Evolutionary conservation across 2,888 invertebrate species (phyloP).

Genomic region (Nasonovia ribisnigri): DNA sequence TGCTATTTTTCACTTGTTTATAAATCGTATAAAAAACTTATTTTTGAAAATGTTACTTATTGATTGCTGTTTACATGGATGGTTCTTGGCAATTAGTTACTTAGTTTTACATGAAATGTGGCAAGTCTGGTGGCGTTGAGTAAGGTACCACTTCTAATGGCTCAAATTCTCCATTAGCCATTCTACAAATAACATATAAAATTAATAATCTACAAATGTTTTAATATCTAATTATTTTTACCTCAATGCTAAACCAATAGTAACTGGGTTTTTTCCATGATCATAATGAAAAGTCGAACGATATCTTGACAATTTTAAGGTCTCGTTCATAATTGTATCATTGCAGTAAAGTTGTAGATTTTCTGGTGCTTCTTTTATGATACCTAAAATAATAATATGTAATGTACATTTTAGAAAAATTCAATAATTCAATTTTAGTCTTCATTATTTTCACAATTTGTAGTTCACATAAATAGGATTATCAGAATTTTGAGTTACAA

Average conservation of each 20-base stretch:
- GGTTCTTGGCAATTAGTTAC: constrained; percentile 65
- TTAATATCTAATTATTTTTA: constrained; percentile 59
- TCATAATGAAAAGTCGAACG: constrained; percentile 91
- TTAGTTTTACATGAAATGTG: constrained; percentile 92
- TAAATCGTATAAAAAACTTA: constrained; percentile 11
- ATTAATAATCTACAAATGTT: neutral
- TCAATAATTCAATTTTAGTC: neutral
- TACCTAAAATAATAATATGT: constrained; percentile 74
- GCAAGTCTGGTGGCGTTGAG: constrained; percentile 95
- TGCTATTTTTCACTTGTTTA: constrained; percentile 25
- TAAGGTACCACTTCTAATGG: constrained; percentile 89
- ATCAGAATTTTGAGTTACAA: neutral
- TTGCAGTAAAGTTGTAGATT: constrained; percentile 93
- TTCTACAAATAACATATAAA: constrained; percentile 72
- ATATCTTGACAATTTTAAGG: constrained; percentile 88
- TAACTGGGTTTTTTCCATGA: constrained; percentile 95
- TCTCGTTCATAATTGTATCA: constrained; percentile 91
- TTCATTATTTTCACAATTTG: neutral
- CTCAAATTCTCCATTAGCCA: constrained; percentile 90
- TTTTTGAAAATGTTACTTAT: neutral
- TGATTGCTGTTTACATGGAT: constrained; percentile 44
- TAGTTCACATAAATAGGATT: neutral
- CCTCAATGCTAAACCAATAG: constrained; percentile 83
- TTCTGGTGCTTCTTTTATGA: constrained; percentile 85
- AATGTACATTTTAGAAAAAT: neutral